These are phyloP conservation scores for Omphaloscelis lunosa DNA, from an alignment of 2,888 invertebrate genomes.

Conservation along the genomic window DNA sequence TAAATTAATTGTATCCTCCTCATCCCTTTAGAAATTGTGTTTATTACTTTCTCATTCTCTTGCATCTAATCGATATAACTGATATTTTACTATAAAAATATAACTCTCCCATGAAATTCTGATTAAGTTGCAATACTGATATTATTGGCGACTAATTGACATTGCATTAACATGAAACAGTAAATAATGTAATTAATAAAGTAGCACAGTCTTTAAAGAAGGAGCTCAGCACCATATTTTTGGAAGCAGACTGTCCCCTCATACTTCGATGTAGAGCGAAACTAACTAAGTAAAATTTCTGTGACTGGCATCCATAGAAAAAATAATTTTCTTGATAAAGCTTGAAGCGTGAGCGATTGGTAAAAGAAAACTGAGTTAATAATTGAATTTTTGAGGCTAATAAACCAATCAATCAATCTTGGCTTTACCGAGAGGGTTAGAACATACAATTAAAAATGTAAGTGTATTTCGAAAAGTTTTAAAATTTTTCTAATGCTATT, in stretches of 20 bases:
- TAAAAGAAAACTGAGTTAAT: conserved; percentile 22
- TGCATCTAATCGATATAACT: not conserved
- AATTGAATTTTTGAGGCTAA: conserved; percentile 17
- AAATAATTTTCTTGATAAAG: conserved; percentile 57
- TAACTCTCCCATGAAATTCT: conserved; percentile 35
- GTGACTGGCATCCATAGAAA: conserved; percentile 53
- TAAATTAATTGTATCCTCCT: not conserved
- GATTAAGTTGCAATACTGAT: conserved; percentile 30
- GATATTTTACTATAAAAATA: not conserved
- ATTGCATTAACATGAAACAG: not conserved
- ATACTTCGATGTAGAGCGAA: conserved; percentile 58
- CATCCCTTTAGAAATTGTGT: not conserved
- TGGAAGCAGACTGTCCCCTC: not conserved
- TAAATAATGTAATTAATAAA: not conserved
- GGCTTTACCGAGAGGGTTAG: not conserved
- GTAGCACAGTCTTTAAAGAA: not conserved
- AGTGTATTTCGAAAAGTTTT: not conserved
- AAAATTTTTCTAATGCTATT: not conserved
- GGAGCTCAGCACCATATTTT: not conserved
- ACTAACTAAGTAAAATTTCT: conserved; percentile 60
- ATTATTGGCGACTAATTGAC: not conserved
- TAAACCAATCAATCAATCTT: conserved; percentile 23
- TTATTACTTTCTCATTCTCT: not conserved
- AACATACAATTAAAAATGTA: not conserved
- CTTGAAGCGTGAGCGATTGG: conserved; percentile 64